Conservation (phyloP, 2,888 invertebrate genomes). For the Harpalus rubripes region DNA sequence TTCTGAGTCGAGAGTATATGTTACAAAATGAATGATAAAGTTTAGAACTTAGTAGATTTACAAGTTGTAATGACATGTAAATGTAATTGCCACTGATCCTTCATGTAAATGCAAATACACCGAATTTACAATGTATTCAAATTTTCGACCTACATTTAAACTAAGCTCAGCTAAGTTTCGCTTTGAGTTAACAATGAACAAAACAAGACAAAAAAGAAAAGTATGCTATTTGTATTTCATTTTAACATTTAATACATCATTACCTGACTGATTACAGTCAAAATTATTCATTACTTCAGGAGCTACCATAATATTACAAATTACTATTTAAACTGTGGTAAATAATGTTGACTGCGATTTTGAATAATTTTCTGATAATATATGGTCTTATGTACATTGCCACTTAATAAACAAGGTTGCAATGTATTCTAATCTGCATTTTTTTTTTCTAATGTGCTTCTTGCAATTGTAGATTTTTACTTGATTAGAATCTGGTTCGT, state of each 20-base stretch:
- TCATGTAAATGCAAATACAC: not conserved
- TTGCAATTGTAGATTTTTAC: too few species aligned
- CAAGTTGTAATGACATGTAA: not conserved
- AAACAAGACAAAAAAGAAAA: not conserved
- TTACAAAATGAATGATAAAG: not conserved
- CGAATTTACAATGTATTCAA: not conserved
- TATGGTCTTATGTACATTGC: too few species aligned
- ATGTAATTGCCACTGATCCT: conserved; percentile 5
- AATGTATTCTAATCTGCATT: too few species aligned
- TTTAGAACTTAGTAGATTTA: not conserved
- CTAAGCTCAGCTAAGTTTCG: not conserved
- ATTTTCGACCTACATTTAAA: not conserved
- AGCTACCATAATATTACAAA: too few species aligned
- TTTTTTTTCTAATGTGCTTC: too few species aligned
- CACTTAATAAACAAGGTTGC: too few species aligned
- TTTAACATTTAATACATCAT: too few species aligned
- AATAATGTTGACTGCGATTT: not conserved
- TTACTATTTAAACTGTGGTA: too few species aligned
- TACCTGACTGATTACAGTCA: too few species aligned
- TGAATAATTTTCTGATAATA: not conserved
- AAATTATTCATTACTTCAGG: too few species aligned
- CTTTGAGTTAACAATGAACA: not conserved
- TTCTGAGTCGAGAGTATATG: not conserved
- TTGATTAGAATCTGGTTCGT: too few species aligned
- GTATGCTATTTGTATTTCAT: not conserved